Evolutionary conservation across 2,888 invertebrate species (phyloP), one percentile per base, ranked within the genome.

Genomic region (Cryptosula pallasiana): DNA sequence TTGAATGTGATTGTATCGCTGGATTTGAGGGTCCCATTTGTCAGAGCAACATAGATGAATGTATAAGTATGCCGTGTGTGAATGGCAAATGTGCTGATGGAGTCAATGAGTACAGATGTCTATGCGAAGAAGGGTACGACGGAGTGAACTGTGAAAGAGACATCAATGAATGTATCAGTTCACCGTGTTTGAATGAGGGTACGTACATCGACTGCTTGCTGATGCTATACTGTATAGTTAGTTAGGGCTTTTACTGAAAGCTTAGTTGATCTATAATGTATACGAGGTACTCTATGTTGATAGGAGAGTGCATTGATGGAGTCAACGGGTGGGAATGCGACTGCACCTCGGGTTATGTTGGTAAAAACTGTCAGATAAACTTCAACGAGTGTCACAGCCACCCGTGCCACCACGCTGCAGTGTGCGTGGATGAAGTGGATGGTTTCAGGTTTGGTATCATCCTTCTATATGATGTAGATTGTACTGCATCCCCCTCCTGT

Each of bases 391-490:
- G 82, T 74, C 73, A 71, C 5, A 75, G 77, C 3, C 70, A 73
- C 3, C 85, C 86, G 0, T 86, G 86, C 74, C 74, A 79, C 71
- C 77, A 81, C 76, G 83, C 82, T 1, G 80, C 90, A 89, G 83
- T 92, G 90, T 85, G 85, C 73, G 72, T 75, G 0, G 83, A 85
- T 76, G 75, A 78, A 71, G 76, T 86, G 0, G 93, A 93, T 9
- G 90, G 91, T 80, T 96, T 95, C 86, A 87, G 87, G 76, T 96
- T 96, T 85, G n/a, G n/a, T n/a, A n/a, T n/a, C n/a, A n/a, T n/a
- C n/a, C n/a, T n/a, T n/a, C n/a, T n/a, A n/a, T n/a, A n/a, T n/a
- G n/a, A n/a, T n/a, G n/a, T n/a, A n/a, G n/a, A n/a, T n/a, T n/a
- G n/a, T n/a, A n/a, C n/a, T n/a, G n/a, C n/a, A n/a, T n/a, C n/a